Conservation (phyloP, 2,888 invertebrate species). For the Acanthosepion esculentum region DNA sequence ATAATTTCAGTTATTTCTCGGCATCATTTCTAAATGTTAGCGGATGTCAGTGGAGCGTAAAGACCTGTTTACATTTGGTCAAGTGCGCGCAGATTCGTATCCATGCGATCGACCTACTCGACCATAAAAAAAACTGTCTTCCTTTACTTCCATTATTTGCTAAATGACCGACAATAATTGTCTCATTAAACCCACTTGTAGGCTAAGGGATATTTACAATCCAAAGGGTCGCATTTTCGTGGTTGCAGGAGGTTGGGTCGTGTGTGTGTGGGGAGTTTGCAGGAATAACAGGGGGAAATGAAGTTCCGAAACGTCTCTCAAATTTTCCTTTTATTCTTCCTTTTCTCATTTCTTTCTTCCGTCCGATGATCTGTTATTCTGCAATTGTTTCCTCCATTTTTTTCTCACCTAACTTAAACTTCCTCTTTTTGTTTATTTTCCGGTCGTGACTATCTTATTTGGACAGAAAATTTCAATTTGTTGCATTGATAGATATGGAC, state of each 20-base stretch:
- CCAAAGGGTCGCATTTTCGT: not conserved
- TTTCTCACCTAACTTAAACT: not conserved
- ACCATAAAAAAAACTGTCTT: not conserved
- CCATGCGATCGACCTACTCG: not conserved
- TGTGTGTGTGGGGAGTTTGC: not conserved
- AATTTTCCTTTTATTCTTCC: not conserved
- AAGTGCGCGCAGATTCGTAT: not conserved
- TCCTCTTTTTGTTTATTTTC: not conserved
- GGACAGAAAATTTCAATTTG: not conserved
- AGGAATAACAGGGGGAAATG: not conserved
- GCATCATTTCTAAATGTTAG: not conserved
- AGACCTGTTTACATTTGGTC: constrained; percentile 8
- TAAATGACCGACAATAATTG: constrained; percentile 33
- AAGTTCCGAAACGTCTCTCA: not conserved
- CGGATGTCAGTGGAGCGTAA: not conserved
- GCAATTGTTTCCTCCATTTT: not conserved
- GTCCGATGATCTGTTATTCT: not conserved
- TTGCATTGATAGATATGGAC: not conserved
- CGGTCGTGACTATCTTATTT: not conserved
- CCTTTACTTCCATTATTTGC: not conserved
- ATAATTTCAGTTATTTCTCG: not conserved
- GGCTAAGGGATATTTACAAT: not conserved
- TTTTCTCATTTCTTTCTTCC: not conserved
- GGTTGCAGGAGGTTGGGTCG: not conserved
- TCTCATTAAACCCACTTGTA: not conserved